phyloP scores from a whole-genome alignment of 2,113 vertebrate genomes.

The Onychostoma macrolepis region DNA sequence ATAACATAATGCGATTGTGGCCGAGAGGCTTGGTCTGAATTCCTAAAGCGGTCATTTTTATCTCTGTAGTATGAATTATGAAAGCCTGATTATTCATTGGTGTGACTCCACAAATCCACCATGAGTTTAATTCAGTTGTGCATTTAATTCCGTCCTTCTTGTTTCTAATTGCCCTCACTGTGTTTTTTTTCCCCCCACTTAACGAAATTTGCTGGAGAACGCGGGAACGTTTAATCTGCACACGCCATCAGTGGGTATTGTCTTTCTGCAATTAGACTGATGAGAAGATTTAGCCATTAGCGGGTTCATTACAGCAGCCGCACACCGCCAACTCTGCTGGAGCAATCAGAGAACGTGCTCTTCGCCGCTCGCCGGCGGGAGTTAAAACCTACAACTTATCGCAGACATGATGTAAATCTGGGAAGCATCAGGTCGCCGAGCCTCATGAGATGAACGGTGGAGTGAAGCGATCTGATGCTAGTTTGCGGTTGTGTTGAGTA shows the following conservation, averaged over 20 bases:
- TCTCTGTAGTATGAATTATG: constrained; percentile 45
- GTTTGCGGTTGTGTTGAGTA: neutral
- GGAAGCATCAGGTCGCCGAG: neutral
- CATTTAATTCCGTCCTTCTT: constrained; percentile 57
- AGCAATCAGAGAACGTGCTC: constrained; percentile 45
- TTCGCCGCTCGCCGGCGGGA: constrained; percentile 21
- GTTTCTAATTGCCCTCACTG: constrained; percentile 55
- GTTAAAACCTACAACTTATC: constrained; percentile 24
- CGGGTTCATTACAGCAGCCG: constrained; percentile 56
- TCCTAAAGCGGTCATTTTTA: constrained; percentile 48
- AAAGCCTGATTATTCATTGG: constrained; percentile 53
- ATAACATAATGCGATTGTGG: constrained; percentile 14
- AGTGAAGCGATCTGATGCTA: too few species aligned
- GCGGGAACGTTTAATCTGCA: constrained; percentile 56
- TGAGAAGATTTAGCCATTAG: constrained; percentile 58
- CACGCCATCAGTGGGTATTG: constrained; percentile 56
- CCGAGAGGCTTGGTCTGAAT: constrained; percentile 37
- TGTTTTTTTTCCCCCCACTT: constrained; percentile 28
- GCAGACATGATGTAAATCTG: neutral
- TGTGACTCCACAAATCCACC: constrained; percentile 43
- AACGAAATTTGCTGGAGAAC: constrained; percentile 47
- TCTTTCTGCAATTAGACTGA: constrained; percentile 60
- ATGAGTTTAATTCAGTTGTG: constrained; percentile 54
- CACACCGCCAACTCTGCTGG: constrained; percentile 28
- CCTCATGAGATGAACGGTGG: constrained; percentile 1